Evolutionary conservation across 2,113 vertebrate species (phyloP), one percentile per base, ranked within the genome.

Genomic region (Opisthocomus hoazin): DNA sequence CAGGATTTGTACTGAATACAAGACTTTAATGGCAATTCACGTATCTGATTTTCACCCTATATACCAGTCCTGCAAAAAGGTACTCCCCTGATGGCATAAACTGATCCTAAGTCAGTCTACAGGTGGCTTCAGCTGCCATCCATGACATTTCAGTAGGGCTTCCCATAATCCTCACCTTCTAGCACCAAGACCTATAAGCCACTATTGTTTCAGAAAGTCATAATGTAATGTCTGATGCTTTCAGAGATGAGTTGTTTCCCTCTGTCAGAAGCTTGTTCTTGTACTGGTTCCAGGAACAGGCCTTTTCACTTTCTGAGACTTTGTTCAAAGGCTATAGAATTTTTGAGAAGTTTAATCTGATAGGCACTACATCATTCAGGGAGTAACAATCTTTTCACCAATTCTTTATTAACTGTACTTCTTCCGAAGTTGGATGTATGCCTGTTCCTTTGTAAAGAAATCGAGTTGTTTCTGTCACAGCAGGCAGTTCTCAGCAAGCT

Each of bases 391-490:
- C 64, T 82, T 91, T 89, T 56, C 39, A 68, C 60, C 60, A 66
- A 24, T 81, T 71, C 53, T 74, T 94, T 95, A 85, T 94, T 93
- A 95, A 85, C 78, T 92, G 64, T 45, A 46, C n/a, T 91, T 63
- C 53, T 84, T 69, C 76, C 84, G 73, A 94, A 90, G 56, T n/a
- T 96, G 93, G 83, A 93, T 4, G 10, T 21, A 29, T 68, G 88
- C 84, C 86, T 41, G 5, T 6, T 71, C 48, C 57, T 94, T 95
- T 94, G 83, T 71, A 79, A 92, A 84, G 80, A 89, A 95, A 90
- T 87, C 3, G 5, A 92, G 88, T 87, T 96, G 88, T 95, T 97
- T 93, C 93, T 95, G 92, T 84, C 93, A 93, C 96, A 96, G 93
- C 69, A 92, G 83, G 92, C 63, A 71, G 83, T 65, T 90, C 77